Evolutionary conservation across 1,140 invertebrate species (phyloP).

Genomic region (Drosophila nannoptera): DNA sequence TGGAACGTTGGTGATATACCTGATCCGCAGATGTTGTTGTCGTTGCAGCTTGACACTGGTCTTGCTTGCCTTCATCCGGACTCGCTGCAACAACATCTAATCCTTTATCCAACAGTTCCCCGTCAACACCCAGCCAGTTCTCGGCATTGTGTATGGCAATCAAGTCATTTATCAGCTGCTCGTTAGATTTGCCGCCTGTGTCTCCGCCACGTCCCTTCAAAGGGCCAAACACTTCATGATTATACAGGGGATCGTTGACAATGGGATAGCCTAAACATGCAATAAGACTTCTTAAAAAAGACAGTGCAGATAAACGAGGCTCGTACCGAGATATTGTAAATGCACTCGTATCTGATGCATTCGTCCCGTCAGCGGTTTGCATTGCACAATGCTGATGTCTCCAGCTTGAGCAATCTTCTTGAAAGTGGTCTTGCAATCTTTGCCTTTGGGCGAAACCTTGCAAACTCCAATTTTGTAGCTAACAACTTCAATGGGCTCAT

Average conservation of each 20-base stretch:
- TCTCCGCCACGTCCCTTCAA: slow-evolving; percentile 93
- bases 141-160: slow-evolving; percentile 95
- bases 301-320: background rate
- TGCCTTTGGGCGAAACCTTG: slow-evolving; percentile 92
- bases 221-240: slow-evolving; percentile 94
- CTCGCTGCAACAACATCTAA: slow-evolving; percentile 41
- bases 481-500: slow-evolving; percentile 94
- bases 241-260: slow-evolving; percentile 97
- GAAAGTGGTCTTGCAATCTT: slow-evolving; percentile 93
- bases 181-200: slow-evolving; percentile 93
- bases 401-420: slow-evolving; percentile 91
- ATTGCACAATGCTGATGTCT: slow-evolving; percentile 95
- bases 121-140: slow-evolving; percentile 95
- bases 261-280: slow-evolving; percentile 82
- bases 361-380: slow-evolving; percentile 94
- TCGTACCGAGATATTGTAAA: slow-evolving; percentile 86
- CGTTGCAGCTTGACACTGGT: background rate
- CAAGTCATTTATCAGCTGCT: slow-evolving; percentile 91
- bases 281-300: background rate
- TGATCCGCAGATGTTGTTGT: slow-evolving; percentile 8
- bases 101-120: slow-evolving; percentile 84
- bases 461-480: slow-evolving; percentile 97
- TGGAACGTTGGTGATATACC: background rate
- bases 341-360: slow-evolving; percentile 99
- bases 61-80: background rate